These are phyloP conservation scores for Catocala fraxini DNA, from an alignment of 2,888 invertebrate genomes.

Conservation along the genomic window DNA sequence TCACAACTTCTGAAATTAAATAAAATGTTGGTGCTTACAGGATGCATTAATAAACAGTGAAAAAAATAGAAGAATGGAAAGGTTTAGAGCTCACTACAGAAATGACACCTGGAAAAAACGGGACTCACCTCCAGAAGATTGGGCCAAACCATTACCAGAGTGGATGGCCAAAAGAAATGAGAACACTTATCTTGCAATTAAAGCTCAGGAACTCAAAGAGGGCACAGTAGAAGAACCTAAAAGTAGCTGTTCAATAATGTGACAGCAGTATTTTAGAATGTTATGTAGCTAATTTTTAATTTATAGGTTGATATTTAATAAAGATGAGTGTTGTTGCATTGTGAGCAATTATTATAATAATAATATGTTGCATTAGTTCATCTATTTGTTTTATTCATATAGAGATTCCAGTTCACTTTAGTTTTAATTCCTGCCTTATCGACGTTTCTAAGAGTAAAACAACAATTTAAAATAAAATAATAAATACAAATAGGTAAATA, in stretches of 20 bases:
- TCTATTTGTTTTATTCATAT: no score
- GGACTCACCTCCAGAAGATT: constrained; percentile 92
- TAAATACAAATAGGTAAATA: no score
- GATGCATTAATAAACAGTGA: constrained; percentile 91
- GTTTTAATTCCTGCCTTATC: no score
- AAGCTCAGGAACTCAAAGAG: constrained; percentile 88
- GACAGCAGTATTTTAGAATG: constrained; percentile 44
- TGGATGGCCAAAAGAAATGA: constrained; percentile 91
- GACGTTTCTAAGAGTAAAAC: no score
- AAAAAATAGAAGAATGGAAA: constrained; percentile 87
- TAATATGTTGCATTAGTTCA: no score
- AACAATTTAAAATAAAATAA: no score
- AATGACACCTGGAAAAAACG: constrained; percentile 95
- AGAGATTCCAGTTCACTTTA: no score
- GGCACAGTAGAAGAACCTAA: constrained; percentile 62
- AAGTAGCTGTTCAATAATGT: constrained; percentile 75
- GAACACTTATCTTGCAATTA: constrained; percentile 89
- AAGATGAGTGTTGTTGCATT: constrained; percentile 27
- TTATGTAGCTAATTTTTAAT: constrained; percentile 39
- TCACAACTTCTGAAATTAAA: background rate
- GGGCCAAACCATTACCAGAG: constrained; percentile 94
- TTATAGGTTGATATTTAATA: constrained; percentile 12
- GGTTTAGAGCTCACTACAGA: constrained; percentile 90
- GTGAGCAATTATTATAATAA: background rate
- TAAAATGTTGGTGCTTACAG: constrained; percentile 67